phyloP scores from a whole-genome alignment of 2,797 vertebrate species.

The Coendou prehensilis region DNA sequence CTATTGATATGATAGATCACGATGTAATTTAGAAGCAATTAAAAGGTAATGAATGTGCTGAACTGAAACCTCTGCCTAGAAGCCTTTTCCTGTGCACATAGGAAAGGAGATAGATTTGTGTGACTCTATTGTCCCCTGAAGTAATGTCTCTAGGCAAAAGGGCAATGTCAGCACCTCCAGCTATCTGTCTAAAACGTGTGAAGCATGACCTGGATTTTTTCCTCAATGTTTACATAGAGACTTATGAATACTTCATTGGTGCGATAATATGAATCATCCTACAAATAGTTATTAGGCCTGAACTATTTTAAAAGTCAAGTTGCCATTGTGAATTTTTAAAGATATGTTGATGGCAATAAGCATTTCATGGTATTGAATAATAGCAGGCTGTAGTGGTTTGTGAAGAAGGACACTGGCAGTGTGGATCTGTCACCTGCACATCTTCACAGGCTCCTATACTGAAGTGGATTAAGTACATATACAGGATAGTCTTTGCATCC shows the following conservation, averaged over 20 bases:
- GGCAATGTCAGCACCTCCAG: constrained; percentile 76
- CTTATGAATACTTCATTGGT: constrained; percentile 64
- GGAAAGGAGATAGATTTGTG: constrained; percentile 89
- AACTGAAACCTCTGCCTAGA: constrained; percentile 92
- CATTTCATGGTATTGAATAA: constrained; percentile 17
- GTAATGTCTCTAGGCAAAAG: constrained; percentile 83
- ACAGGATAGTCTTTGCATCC: constrained; percentile 53
- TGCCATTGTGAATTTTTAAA: constrained; percentile 22
- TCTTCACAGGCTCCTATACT: constrained; percentile 16
- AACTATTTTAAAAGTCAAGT: constrained; percentile 73
- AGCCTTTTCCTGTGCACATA: constrained; percentile 89
- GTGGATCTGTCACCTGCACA: neutral
- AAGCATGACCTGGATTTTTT: constrained; percentile 70
- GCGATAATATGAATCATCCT: constrained; percentile 25
- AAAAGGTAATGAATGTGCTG: constrained; percentile 95
- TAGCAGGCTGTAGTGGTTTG: constrained; percentile 1
- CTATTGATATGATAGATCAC: constrained; percentile 93
- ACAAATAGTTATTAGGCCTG: constrained; percentile 37
- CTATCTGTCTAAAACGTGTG: constrained; percentile 75
- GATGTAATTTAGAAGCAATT: constrained; percentile 96
- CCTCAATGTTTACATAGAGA: neutral
- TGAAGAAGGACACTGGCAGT: neutral
- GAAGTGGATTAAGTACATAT: constrained; percentile 63
- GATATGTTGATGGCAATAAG: neutral
- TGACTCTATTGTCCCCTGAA: constrained; percentile 81